phyloP scores from a whole-genome alignment of 2,888 invertebrate genomes.

The Cantharis flavilabris region DNA sequence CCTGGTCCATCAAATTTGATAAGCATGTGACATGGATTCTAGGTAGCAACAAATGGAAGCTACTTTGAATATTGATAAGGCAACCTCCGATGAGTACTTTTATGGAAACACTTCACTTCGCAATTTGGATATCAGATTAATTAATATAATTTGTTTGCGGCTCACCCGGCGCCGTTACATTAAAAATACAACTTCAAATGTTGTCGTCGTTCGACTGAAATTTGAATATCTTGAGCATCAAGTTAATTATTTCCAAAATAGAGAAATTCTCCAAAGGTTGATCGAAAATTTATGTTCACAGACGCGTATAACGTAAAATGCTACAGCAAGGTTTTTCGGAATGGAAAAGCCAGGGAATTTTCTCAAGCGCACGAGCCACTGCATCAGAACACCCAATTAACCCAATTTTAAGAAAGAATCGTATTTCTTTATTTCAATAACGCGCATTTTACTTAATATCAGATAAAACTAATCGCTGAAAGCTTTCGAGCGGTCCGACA shows the following conservation, averaged over 20 bases:
- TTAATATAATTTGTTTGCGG: background rate
- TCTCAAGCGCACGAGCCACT: background rate
- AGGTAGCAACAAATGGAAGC: background rate
- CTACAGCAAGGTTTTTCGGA: background rate
- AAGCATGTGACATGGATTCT: background rate
- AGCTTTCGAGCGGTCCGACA: background rate
- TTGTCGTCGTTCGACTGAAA: background rate
- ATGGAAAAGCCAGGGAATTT: background rate
- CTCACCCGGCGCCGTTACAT: background rate
- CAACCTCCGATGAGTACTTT: background rate
- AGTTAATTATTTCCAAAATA: background rate
- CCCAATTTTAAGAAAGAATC: background rate
- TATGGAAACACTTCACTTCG: background rate
- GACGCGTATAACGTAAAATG: background rate
- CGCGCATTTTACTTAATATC: background rate
- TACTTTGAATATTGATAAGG: background rate
- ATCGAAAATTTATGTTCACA: background rate
- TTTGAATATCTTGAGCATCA: too few relatives aligned
- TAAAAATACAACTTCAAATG: background rate
- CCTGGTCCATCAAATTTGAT: background rate
- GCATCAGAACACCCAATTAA: background rate
- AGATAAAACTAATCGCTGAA: background rate
- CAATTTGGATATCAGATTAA: background rate
- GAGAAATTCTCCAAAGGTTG: background rate
- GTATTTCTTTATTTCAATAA: background rate